Evolutionary conservation across 2,888 invertebrate genomes (phyloP), one percentile per base, ranked within the genome.

Genomic region (Brassicogethes aeneus): DNA sequence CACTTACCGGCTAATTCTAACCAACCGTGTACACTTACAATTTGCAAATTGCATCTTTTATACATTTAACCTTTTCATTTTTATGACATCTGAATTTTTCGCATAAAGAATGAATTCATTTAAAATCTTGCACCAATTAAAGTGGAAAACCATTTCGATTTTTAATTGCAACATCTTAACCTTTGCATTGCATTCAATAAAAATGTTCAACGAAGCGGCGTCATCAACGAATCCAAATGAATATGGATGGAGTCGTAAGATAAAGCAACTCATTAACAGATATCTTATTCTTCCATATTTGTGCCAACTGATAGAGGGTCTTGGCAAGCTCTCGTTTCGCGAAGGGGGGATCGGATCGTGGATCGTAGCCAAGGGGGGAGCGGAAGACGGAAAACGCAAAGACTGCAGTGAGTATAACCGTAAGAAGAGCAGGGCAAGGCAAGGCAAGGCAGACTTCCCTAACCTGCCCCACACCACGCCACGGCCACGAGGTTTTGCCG

Each of bases 401-500:
- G 66, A 66, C 65, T 64, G 66, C 66, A 64, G 60, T 54, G 57
- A 60, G 58, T 62, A 60, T 60, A 60, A 43, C 47, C 43, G 50
- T 54, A 54, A 55, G 56, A 52, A 52, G 52, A 46, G 44, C 37
- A 40, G 44, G 37, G 43, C 31, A 45, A 43, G 43, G 36, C 14
- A 15, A 39, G 39, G 34, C 8, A 52, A 49, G 51, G 46, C 50
- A 53, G 59, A 48, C 58, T 56, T 56, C 64, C 67, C 64, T 66
- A 67, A 66, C 67, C 65, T 66, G 56, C 66, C 67, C 55, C 66
- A 66, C 65, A 64, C 66, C 62, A 64, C 59, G 48, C 42, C 45
- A 45, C 45, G 45, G 44, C 46, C 53, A 57, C 60, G 59, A 60
- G 59, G 56, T 60, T 60, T 60, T 58, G 56, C 58, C 61, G 61